Evolutionary conservation across 1,140 invertebrate genomes (phyloP).

Genomic region (Papilio helenus): DNA sequence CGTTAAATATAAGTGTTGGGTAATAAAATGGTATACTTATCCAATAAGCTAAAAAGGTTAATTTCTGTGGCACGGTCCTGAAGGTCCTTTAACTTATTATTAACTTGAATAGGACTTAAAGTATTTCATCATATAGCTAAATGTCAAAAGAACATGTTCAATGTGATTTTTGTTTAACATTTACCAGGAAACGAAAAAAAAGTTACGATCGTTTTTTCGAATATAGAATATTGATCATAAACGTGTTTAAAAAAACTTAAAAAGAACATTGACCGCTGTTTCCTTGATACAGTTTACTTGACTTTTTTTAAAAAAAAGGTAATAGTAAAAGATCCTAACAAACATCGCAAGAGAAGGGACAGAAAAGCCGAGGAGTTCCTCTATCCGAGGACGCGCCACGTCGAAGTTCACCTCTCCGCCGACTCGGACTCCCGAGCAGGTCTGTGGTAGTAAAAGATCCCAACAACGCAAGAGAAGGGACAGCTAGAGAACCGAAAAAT

Average conservation of each 20-base stretch:
- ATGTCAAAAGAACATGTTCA: slow-evolving; percentile 5
- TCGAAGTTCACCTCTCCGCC: no score
- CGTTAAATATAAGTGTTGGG: no score
- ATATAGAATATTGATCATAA: slow-evolving; percentile 1
- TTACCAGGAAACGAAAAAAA: slow-evolving; percentile 13
- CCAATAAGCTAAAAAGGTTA: neutral
- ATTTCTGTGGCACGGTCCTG: neutral
- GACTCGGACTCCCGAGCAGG: no score
- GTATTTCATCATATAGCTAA: neutral
- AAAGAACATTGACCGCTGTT: neutral
- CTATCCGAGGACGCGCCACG: no score
- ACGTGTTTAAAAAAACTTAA: neutral
- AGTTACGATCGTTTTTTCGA: slow-evolving; percentile 3
- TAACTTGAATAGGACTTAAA: neutral
- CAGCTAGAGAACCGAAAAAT: no score
- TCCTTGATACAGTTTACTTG: neutral
- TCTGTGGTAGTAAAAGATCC: no score
- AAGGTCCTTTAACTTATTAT: neutral
- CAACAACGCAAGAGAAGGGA: no score
- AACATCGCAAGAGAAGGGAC: no score
- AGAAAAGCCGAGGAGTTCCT: no score
- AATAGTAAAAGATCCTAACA: no score
- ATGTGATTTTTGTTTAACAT: slow-evolving; percentile 13
- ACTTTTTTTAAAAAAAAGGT: neutral
- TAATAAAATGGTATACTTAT: no score